Conservation (phyloP, 2,113 vertebrate genomes). For the Danio rerio region GRCz12tu NC_133189.1:53509501-53510000, state of each 20-base stretch:
- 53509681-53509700: conserved; percentile 18
- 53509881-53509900: neutral
- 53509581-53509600: neutral
- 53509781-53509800: neutral
- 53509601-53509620: too few relatives aligned
- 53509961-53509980: too few relatives aligned
- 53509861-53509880: conserved; percentile 8
- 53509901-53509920: neutral
- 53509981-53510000: too few relatives aligned
- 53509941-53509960: too few relatives aligned
- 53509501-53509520: conserved; percentile 25
- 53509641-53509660: conserved; percentile 14
- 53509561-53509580: conserved; percentile 16
- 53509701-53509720: conserved; percentile 5
- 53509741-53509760: conserved; percentile 1
- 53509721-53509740: conserved; percentile 1
- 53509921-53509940: neutral
- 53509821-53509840: conserved; percentile 27
- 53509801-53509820: neutral
- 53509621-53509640: neutral
- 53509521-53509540: conserved; percentile 32
- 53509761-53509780: neutral
- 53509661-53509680: conserved; percentile 31
- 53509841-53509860: conserved; percentile 1
- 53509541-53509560: conserved; percentile 26